Base-by-base conservation (phyloP, 2,797 vertebrate genomes). In the Falco columbarius region DNA sequence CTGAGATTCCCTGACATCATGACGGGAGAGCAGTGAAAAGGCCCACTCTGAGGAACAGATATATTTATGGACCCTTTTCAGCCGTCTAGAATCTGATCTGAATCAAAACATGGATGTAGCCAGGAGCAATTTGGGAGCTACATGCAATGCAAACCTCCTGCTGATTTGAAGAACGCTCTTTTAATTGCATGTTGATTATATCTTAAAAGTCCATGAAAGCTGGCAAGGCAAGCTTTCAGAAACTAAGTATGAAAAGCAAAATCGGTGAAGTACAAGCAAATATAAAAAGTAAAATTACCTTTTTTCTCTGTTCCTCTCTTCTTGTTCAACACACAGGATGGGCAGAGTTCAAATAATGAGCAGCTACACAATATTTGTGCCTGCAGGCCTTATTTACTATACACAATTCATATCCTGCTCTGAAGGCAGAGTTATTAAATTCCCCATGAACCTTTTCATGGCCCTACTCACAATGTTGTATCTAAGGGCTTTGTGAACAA, bases 361-460 rank as follows among this genome's bases (percentile, higher is more conserved):
- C 55, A 90, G 89, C 83, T 84, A 84, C 2, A 10, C 75, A 81
- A 62, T 80, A 89, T 91, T 95, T 93, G 81, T 89, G 92, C 96
- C 96, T 71, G 47, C 74, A 87, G 96, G 96, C 81, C 95, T 92
- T 97, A 94, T 95, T 96, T 97, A 92, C 94, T 91, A 94, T 94
- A 96, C 86, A 81, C 89, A 95, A 77, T 92, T 97, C 96, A 96
- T 96, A 96, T 95, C 95, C 96, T 97, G 95, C 89, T 93, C 86
- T 82, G 87, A 94, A 95, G 86, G 85, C 49, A 3, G 59, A 84
- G 91, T 96, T 96, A 97, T 96, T 96, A 96, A 93, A 96, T 95
- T 94, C 91, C 84, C 59, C 84, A 82, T 44, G 84, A 96, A 93
- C 59, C 71, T 96, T 73, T 94, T 73, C 92, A 59, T 92, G 74